phyloP scores from a whole-genome alignment of 2,113 vertebrate genomes.

The Lasiurus borealis region DNA sequence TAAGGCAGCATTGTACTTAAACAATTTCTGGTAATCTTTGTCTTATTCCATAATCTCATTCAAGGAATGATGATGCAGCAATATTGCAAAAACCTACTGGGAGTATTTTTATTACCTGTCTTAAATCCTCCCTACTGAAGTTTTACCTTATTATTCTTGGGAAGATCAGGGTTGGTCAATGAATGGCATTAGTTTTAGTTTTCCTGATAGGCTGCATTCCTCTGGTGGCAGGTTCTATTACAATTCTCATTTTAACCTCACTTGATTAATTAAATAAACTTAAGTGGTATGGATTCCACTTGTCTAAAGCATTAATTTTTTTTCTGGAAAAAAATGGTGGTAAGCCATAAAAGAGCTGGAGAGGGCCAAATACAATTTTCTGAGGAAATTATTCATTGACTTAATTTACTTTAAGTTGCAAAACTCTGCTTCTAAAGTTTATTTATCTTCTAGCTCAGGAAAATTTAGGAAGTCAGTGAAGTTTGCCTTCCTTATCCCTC shows the following conservation, averaged over 20 bases:
- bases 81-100: background rate
- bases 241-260: constrained; percentile 56
- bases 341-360: constrained; percentile 53
- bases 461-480: constrained; percentile 38
- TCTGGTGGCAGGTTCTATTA: constrained; percentile 52
- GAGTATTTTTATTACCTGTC: constrained; percentile 54
- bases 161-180: constrained; percentile 20
- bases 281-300: constrained; percentile 65
- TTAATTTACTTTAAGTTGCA: constrained; percentile 74
- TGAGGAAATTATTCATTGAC: constrained; percentile 60
- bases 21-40: constrained; percentile 38
- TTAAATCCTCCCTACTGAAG: constrained; percentile 51
- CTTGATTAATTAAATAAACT: constrained; percentile 70
- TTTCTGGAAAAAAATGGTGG: background rate
- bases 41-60: constrained; percentile 37
- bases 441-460: constrained; percentile 41
- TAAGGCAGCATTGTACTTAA: background rate
- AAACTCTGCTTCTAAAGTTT: constrained; percentile 59
- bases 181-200: constrained; percentile 55
- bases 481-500: background rate
- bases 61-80: constrained; percentile 2
- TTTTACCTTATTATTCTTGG: constrained; percentile 50
- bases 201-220: constrained; percentile 48
- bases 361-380: constrained; percentile 70
- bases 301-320: constrained; percentile 67